Conservation (phyloP, 2,888 invertebrate species). For the Colletes collaris region DNA sequence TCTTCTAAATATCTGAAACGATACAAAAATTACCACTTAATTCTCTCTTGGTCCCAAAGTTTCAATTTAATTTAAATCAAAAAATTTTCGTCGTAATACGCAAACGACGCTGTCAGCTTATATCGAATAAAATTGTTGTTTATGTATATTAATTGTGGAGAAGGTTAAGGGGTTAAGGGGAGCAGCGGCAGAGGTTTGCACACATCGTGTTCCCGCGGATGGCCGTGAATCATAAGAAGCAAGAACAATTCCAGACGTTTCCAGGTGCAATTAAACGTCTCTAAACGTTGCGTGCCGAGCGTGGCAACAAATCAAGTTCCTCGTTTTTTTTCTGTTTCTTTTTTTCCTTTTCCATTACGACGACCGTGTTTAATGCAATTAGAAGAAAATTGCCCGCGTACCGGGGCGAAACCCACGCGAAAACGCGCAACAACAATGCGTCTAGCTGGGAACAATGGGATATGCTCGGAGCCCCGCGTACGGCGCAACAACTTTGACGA, state of each 20-base stretch:
- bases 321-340: not conserved
- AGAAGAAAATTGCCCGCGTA: constrained; percentile 39
- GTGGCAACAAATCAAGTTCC: constrained; percentile 44
- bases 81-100: too few relatives aligned
- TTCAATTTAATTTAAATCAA: not conserved
- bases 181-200: constrained; percentile 5
- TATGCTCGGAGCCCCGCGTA: constrained; percentile 26
- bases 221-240: constrained; percentile 39
- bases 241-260: constrained; percentile 38
- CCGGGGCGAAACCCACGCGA: constrained; percentile 36
- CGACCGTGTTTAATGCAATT: constrained; percentile 54
- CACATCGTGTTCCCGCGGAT: constrained; percentile 11
- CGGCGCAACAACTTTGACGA: constrained; percentile 67
- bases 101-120: too few relatives aligned
- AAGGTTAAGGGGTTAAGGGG: constrained; percentile 14
- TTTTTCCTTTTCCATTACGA: constrained; percentile 18
- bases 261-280: constrained; percentile 55
- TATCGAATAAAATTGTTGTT: too few relatives aligned
- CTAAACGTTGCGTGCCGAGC: constrained; percentile 43
- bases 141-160: too few relatives aligned
- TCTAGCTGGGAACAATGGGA: constrained; percentile 52
- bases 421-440: constrained; percentile 48
- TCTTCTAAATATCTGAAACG: constrained; percentile 64
- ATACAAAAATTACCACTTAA: not conserved
- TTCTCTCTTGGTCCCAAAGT: not conserved